Conservation (phyloP, 1,140 invertebrate species). For the Oryctes rhinoceros region DNA sequence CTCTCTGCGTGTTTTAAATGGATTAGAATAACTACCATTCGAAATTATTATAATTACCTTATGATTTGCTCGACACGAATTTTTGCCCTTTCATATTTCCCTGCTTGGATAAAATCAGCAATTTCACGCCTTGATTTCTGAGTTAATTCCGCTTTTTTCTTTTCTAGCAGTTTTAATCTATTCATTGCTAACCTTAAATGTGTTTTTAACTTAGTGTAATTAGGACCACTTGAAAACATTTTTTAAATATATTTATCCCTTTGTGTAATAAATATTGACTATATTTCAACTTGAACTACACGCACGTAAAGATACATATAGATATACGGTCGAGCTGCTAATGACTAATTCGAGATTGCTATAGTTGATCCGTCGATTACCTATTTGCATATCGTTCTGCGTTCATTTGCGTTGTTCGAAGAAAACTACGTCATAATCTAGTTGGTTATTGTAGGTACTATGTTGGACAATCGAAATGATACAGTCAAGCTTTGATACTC, state of each 20-base stretch:
- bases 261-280: neutral
- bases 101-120: conserved; percentile 90
- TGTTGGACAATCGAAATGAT: no score
- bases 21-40: neutral
- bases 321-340: no score
- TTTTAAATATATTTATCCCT: conserved; percentile 25
- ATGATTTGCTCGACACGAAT: conserved; percentile 99
- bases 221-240: conserved; percentile 89
- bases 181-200: conserved; percentile 92
- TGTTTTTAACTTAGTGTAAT: conserved; percentile 96
- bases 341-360: no score
- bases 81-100: conserved; percentile 93
- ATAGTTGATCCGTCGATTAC: no score
- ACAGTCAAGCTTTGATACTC: no score
- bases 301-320: no score
- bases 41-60: conserved; percentile 60
- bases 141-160: conserved; percentile 97
- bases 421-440: no score
- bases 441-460: no score
- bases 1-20: conserved; percentile 70
- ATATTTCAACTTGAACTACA: neutral
- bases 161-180: conserved; percentile 93
- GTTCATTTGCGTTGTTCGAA: no score
- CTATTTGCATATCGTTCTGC: no score
- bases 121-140: conserved; percentile 97